Conservation (phyloP, 2,113 vertebrate genomes). For the Sapayoa aenigma region DNA sequence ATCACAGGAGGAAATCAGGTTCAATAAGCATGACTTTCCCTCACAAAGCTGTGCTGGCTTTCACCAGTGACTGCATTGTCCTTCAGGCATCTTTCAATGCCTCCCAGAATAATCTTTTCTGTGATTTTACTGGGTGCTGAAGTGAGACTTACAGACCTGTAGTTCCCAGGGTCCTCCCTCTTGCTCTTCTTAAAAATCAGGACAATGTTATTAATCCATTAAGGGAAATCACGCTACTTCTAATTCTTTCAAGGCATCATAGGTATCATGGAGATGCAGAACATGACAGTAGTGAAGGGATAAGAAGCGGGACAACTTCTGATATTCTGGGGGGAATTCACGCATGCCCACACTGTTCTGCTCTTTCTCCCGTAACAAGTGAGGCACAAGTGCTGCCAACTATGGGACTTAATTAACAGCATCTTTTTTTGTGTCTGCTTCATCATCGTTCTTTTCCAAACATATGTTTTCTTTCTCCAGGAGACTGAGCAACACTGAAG, state of each 20-base stretch:
- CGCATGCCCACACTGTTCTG: neutral
- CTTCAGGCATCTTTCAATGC: neutral
- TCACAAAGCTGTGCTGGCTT: neutral
- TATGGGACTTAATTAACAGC: neutral
- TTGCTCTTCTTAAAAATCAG: neutral
- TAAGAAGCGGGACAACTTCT: neutral
- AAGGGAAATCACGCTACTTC: neutral
- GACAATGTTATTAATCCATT: neutral
- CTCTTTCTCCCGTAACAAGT: neutral
- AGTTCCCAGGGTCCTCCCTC: neutral
- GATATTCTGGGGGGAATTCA: neutral
- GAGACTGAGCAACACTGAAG: neutral
- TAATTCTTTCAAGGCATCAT: neutral
- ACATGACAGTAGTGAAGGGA: neutral
- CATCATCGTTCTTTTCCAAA: neutral
- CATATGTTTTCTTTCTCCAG: neutral
- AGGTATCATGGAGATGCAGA: neutral
- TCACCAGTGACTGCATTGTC: neutral
- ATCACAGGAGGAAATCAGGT: neutral
- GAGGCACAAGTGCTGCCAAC: neutral
- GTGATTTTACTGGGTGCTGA: neutral
- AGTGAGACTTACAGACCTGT: neutral
- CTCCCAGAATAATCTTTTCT: neutral
- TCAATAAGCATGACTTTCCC: neutral
- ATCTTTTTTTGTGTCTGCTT: neutral